Evolutionary conservation across 1,140 invertebrate genomes (phyloP).

Genomic region (Mesaphorura yosii): DNA sequence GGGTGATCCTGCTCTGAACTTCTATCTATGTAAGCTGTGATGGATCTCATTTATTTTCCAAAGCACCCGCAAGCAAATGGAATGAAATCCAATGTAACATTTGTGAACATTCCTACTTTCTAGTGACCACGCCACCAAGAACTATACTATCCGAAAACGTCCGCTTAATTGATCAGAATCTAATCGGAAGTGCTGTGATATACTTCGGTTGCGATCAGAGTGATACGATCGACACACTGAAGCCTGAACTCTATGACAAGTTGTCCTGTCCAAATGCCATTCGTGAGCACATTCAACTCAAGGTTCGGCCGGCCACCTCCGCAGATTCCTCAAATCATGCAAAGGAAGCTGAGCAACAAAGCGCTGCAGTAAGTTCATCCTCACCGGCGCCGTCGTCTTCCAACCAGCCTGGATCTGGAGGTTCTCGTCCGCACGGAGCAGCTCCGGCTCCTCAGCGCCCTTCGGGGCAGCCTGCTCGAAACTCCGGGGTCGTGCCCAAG

Average conservation of each 20-base stretch:
- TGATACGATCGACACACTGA: slow-evolving; percentile 29
- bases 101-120: slow-evolving; percentile 32
- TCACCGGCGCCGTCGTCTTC: too few species aligned
- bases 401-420: too few species aligned
- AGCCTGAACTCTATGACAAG: slow-evolving; percentile 8
- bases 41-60: not conserved
- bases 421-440: too few species aligned
- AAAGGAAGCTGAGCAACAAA: too few species aligned
- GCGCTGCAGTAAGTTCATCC: too few species aligned
- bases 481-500: too few species aligned
- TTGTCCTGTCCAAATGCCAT: slow-evolving; percentile 11
- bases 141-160: slow-evolving; percentile 44
- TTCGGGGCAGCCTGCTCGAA: too few species aligned
- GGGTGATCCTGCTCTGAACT: slow-evolving; percentile 45
- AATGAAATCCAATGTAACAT: slow-evolving; percentile 12
- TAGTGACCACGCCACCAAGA: slow-evolving; percentile 64
- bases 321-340: too few species aligned
- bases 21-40: slow-evolving; percentile 58
- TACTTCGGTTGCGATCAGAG: slow-evolving; percentile 52
- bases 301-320: too few species aligned
- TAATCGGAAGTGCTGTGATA: slow-evolving; percentile 61
- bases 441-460: too few species aligned
- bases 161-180: slow-evolving; percentile 52
- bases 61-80: slow-evolving; percentile 17
- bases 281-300: slow-evolving; percentile 3